Evolutionary conservation across 2,888 invertebrate species (phyloP).

Genomic region (Fragum whitleyi): DNA sequence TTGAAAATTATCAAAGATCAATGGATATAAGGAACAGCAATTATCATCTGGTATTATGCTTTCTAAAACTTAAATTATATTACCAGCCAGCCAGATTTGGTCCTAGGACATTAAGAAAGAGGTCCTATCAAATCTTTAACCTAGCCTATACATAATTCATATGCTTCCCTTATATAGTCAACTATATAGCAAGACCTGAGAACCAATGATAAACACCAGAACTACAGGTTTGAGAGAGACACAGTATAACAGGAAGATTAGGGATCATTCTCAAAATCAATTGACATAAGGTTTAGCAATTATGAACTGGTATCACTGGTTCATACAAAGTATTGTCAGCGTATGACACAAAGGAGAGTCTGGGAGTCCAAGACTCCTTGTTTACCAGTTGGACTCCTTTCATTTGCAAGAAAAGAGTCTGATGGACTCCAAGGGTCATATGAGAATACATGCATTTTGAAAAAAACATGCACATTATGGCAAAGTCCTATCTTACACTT

Average conservation of each 20-base stretch:
- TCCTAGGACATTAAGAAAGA: constrained; percentile 60
- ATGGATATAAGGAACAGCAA: no score
- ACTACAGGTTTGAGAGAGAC: constrained; percentile 48
- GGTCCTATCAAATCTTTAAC: constrained; percentile 54
- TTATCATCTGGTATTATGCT: no score
- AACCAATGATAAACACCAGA: constrained; percentile 50
- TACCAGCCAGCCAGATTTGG: constrained; percentile 33
- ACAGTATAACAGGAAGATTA: constrained; percentile 49
- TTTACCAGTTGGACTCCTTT: constrained; percentile 27
- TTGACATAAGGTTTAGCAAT: no score
- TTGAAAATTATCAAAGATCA: no score
- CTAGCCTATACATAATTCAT: constrained; percentile 42
- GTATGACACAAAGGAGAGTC: no score
- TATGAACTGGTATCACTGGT: no score
- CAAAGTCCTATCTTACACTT: no score
- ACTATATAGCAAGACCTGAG: constrained; percentile 50
- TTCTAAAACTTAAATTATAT: constrained; percentile 11
- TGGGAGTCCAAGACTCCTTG: no score
- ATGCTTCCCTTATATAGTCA: constrained; percentile 59
- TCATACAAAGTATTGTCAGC: no score
- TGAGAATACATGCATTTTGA: no score
- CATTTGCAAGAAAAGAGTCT: constrained; percentile 63
- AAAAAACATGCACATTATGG: no score
- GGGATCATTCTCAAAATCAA: no score
- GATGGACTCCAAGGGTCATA: constrained; percentile 44